These are phyloP conservation scores for Tyrophagus putrescentiae DNA, from an alignment of 1,140 invertebrate species.

Conservation along the genomic window DNA sequence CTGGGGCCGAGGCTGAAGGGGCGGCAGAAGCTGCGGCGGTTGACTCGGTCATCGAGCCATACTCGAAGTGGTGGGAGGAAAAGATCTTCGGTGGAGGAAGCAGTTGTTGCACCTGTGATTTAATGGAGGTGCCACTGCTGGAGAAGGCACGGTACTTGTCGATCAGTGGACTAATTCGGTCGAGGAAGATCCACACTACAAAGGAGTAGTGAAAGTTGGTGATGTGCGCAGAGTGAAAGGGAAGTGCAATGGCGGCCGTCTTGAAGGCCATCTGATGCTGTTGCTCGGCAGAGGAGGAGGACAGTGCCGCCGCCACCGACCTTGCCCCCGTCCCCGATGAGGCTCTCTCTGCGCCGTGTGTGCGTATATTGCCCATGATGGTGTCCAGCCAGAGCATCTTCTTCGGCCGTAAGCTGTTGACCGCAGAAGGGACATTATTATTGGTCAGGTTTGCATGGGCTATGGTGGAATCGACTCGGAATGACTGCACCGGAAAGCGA, in stretches of 20 bases:
- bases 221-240: not conserved
- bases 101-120: too few species aligned
- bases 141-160: slow-evolving; percentile 5
- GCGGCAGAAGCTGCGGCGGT: too few species aligned
- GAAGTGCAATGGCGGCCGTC: not conserved
- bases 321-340: too few species aligned
- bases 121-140: not conserved
- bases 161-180: not conserved
- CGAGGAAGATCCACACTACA: not conserved
- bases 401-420: not conserved
- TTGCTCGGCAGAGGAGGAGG: too few species aligned
- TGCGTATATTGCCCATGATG: not conserved
- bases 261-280: not conserved
- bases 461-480: not conserved
- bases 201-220: not conserved
- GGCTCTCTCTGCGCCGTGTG: not conserved
- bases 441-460: not conserved
- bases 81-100: too few species aligned
- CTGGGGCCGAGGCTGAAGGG: not conserved
- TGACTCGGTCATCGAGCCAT: not conserved
- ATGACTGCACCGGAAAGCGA: slow-evolving; percentile 12
- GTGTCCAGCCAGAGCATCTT: not conserved
- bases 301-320: too few species aligned
- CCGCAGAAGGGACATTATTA: not conserved
- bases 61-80: not conserved